Evolutionary conservation across 2,113 vertebrate species (phyloP).

Genomic region (Hippotragus niger): DNA sequence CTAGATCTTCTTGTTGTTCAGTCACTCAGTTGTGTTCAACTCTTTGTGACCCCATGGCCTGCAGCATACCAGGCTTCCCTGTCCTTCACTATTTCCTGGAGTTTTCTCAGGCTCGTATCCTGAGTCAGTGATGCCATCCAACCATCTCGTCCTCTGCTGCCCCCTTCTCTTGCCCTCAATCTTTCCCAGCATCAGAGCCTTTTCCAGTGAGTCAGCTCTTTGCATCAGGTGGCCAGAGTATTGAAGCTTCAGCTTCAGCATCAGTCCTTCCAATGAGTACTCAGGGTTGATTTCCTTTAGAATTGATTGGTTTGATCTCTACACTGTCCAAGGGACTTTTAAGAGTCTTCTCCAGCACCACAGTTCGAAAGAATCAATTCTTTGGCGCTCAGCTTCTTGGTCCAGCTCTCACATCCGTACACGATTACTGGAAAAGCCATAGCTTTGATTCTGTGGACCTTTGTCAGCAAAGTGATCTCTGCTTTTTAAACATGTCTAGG

Average conservation of each 20-base stretch:
- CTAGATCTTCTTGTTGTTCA: neutral
- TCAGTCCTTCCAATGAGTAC: neutral
- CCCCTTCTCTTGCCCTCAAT: neutral
- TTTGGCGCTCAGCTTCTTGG: neutral
- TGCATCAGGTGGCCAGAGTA: neutral
- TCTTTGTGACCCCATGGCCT: neutral
- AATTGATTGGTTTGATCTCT: neutral
- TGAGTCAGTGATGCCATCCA: neutral
- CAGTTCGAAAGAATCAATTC: neutral
- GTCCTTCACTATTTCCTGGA: neutral
- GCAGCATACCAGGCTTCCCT: neutral
- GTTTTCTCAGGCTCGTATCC: neutral
- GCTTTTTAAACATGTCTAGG: neutral
- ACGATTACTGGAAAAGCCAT: neutral
- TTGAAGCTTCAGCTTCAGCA: neutral
- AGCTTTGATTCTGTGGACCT: neutral
- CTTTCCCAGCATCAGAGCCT: neutral
- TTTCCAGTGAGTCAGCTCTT: neutral
- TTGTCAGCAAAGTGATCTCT: neutral
- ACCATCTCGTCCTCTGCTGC: neutral
- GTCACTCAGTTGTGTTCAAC: neutral
- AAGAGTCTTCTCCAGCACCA: neutral
- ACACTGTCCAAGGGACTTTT: neutral
- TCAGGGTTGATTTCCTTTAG: neutral
- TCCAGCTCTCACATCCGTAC: neutral